These are phyloP conservation scores for Tokudaia muenninki DNA, from an alignment of 2,797 vertebrate genomes.

Conservation along the genomic window DNA sequence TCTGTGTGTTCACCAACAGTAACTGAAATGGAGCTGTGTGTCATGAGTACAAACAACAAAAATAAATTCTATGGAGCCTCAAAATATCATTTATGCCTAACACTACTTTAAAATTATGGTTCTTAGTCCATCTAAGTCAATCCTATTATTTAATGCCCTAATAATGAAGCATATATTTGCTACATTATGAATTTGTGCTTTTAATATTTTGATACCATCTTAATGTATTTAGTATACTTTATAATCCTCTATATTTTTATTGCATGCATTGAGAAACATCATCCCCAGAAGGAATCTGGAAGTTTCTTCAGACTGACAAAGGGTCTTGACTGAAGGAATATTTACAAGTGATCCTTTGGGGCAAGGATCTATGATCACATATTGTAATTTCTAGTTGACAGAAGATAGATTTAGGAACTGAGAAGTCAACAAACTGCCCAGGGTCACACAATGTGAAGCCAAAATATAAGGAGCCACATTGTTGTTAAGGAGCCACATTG, in stretches of 20 bases:
- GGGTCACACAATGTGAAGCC: background rate
- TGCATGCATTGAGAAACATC: background rate
- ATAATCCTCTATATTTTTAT: constrained; percentile 62
- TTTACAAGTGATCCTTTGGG: constrained; percentile 30
- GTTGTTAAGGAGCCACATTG: background rate
- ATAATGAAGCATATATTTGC: constrained; percentile 58
- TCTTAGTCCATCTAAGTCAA: background rate
- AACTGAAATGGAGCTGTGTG: background rate
- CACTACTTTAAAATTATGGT: background rate
- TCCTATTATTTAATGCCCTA: constrained; percentile 74
- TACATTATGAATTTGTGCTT: constrained; percentile 49
- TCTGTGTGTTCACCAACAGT: background rate
- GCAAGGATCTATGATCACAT: background rate
- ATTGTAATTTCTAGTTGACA: background rate
- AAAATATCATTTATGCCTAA: background rate
- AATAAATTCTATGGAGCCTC: background rate
- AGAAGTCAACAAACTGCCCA: background rate
- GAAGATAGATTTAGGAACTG: constrained; percentile 6
- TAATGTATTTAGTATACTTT: constrained; percentile 59
- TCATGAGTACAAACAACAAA: background rate
- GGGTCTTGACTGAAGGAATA: constrained; percentile 61
- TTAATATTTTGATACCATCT: constrained; percentile 77
- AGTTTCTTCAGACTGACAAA: background rate
- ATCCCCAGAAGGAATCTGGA: background rate
- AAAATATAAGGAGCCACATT: background rate